Base-by-base conservation (phyloP, 2,888 invertebrate species). In the Chrysomela aeneicollis region DNA sequence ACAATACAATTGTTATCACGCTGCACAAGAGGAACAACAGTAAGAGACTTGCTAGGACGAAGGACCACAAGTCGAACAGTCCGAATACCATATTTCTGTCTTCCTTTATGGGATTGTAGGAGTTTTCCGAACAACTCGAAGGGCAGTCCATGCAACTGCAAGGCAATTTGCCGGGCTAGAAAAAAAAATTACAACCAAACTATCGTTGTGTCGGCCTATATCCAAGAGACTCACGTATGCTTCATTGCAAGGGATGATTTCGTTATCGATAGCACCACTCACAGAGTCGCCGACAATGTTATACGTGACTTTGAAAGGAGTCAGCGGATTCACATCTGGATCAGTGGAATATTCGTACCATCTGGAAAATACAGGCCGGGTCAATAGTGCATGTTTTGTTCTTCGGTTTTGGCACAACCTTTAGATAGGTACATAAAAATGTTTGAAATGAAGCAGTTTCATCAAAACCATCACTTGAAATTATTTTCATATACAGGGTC, bases 121-220 rank as follows among this genome's bases (percentile, higher is more conserved):
- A 76, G 4, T 83, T 83, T 15, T 82, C 61, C 0, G 89, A 86
- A 75, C 94, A 95, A 1, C 87, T 86, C 1, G 78, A 77, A 0
- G 83, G 75, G 76, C 93, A 94, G 77, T 94, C 94, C 35, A 92
- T 86, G 79, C 94, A 95, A 73, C 92, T 90, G 79, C 94, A 95
- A 0, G 90, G 84, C 15, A 84, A 80, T 0, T 87, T 86, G 12
- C 82, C 84, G 37, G 85, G 81, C 83, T 85, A 69, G 54, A 77
- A 77, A 55, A 66, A 68, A 67, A 15, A 42, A 42, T 15, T 26
- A 26, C n/a, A n/a, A n/a, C n/a, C n/a, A n/a, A n/a, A n/a, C n/a
- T n/a, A n/a, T n/a, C n/a, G n/a, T n/a, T n/a, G n/a, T n/a, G n/a
- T n/a, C n/a, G n/a, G n/a, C n/a, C n/a, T n/a, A n/a, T n/a, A n/a